Evolutionary conservation across 2,113 vertebrate genomes (phyloP).

Genomic region (Trachemys scripta): DNA sequence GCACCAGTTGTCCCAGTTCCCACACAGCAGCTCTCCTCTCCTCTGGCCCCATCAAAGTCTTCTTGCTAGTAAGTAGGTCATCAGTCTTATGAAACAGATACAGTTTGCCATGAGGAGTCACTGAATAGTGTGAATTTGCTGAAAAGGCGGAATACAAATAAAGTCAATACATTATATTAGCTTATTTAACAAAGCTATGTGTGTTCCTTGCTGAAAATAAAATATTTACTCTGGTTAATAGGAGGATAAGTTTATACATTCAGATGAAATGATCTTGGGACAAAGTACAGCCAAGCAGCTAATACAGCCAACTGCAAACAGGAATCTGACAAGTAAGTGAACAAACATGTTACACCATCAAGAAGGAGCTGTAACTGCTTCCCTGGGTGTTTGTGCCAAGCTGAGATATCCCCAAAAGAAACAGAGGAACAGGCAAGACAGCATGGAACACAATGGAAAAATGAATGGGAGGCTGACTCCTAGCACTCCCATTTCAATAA

Average conservation of each 20-base stretch:
- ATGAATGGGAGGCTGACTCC: background rate
- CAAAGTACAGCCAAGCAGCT: slow-evolving; percentile 57
- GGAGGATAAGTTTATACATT: background rate
- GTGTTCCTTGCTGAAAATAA: background rate
- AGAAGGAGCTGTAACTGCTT: slow-evolving; percentile 47
- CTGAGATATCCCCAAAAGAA: background rate
- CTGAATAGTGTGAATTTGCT: background rate
- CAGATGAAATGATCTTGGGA: slow-evolving; percentile 59
- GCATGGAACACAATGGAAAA: background rate
- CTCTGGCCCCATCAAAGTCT: background rate
- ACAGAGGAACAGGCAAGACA: background rate
- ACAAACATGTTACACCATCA: slow-evolving; percentile 54
- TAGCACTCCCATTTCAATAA: background rate
- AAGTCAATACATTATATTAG: background rate
- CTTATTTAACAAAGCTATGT: background rate
- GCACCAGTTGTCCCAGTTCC: fast-evolving
- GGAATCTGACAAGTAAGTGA: background rate
- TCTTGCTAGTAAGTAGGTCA: background rate
- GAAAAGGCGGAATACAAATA: background rate
- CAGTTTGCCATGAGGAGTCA: background rate
- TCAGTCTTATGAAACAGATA: background rate
- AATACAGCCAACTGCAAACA: background rate
- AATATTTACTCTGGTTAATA: slow-evolving; percentile 33
- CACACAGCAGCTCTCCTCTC: fast-evolving
- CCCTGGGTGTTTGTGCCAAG: slow-evolving; percentile 47